Conservation (phyloP, 2,113 vertebrate genomes). For the Microcebus tavaratra region DNA sequence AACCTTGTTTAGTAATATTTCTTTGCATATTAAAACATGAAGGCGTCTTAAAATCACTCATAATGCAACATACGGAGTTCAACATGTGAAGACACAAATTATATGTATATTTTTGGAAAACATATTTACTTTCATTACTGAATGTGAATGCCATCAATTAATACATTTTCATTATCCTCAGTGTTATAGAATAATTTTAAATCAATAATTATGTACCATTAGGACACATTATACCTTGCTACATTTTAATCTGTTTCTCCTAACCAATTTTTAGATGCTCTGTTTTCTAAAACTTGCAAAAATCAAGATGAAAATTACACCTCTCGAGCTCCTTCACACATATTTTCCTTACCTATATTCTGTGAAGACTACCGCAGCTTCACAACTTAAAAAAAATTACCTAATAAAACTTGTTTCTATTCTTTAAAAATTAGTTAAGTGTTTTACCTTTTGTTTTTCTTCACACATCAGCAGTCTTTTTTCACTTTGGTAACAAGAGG, state of each 20-base stretch:
- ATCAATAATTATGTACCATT: not conserved
- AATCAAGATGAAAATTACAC: conserved; percentile 17
- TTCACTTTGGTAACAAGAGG: conserved; percentile 53
- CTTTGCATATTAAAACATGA: conserved; percentile 31
- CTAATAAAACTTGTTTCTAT: conserved; percentile 55
- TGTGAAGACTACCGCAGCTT: conserved; percentile 32
- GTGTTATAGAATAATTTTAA: not conserved
- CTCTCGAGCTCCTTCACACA: conserved; percentile 42
- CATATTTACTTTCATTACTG: not conserved
- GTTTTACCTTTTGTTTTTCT: conserved; percentile 61
- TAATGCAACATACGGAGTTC: not conserved
- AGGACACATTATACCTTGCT: not conserved
- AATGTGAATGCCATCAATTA: not conserved
- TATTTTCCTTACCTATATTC: conserved; percentile 47
- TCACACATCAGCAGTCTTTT: conserved; percentile 55
- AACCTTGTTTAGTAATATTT: not conserved
- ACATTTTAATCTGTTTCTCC: not conserved
- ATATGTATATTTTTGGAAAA: not conserved
- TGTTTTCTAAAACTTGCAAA: conserved; percentile 41
- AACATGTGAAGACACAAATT: not conserved
- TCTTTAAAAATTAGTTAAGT: conserved; percentile 60
- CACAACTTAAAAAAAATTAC: conserved; percentile 32
- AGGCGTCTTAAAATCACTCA: not conserved
- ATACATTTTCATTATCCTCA: not conserved
- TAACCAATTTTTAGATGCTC: not conserved